Evolutionary conservation across 2,888 invertebrate species (phyloP), one percentile per base, ranked within the genome.

Genomic region (Acanthococcus lagerstroemiae): DNA sequence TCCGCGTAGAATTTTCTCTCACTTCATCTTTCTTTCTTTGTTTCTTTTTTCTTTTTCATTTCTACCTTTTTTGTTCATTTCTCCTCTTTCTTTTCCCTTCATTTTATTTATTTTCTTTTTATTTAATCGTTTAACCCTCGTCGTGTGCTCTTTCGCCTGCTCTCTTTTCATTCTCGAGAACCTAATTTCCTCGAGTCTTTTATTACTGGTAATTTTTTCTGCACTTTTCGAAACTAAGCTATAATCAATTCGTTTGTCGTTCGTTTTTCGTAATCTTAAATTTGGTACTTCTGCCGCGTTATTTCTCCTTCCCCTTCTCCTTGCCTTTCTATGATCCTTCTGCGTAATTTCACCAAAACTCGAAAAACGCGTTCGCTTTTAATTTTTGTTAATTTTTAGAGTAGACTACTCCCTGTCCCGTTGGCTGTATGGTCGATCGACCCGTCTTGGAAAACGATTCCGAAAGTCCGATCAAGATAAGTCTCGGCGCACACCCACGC

Each of bases 121-220:
- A 50, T 60, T 60, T 61, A 61, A 61, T 61, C 30, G 61, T 50
- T 54, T 48, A 61, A 46, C 19, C 17, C 52, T 37, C 50, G 46
- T 50, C n/a, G 12, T 55, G 15, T 55, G 5, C 52, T 22, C n/a
- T 15, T 52, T 37, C 37, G 37, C 52, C 24, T 22, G 22, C 52
- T 48, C 30, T 50, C n/a, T 27, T 52, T 52, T 58, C 48, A 26
- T n/a, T n/a, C 21, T 50, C 61, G 17, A 61, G 52, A 37, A 61
- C 61, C 61, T 54, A 61, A 61, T 61, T 61, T 61, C 61, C 61
- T 61, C 61, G 61, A 61, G 61, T 61, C 61, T 61, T 61, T 61
- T 61, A 61, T 61, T 61, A 61, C 52, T 9, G 17, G 30, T 37
- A 61, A 61, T 61, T 61, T 61, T 61, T 61, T 52, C 30, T 61